These are phyloP conservation scores for Sylvia atricapilla DNA, from an alignment of 2,113 vertebrate species.

Conservation along the genomic window DNA sequence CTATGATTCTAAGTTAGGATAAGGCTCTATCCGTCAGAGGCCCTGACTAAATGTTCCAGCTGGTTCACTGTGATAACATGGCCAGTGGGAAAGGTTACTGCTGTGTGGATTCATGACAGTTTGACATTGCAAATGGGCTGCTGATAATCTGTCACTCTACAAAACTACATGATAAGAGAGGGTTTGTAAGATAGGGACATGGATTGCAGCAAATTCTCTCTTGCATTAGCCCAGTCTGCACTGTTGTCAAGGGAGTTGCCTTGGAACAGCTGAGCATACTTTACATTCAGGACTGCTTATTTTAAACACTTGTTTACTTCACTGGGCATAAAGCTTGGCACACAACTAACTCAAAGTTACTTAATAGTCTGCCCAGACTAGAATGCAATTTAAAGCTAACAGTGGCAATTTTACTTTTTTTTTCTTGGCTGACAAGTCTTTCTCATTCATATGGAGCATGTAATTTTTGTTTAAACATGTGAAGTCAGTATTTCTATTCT, in stretches of 20 bases:
- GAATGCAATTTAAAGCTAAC: not conserved
- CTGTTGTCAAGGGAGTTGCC: not conserved
- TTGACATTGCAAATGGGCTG: not conserved
- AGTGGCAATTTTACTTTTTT: not conserved
- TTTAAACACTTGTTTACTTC: constrained; percentile 34
- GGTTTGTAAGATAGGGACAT: not conserved
- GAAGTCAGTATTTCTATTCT: not conserved
- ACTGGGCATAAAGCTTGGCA: not conserved
- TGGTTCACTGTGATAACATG: not conserved
- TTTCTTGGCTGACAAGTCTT: not conserved
- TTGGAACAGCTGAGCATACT: constrained; percentile 30
- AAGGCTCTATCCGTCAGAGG: not conserved
- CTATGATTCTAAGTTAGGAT: not conserved
- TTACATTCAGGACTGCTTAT: constrained; percentile 1
- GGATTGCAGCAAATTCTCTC: not conserved
- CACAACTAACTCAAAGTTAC: not conserved
- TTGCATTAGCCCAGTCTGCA: not conserved
- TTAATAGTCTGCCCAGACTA: not conserved
- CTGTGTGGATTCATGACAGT: not conserved
- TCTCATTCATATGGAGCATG: not conserved
- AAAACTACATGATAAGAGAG: not conserved
- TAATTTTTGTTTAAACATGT: not conserved
- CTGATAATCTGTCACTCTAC: not conserved
- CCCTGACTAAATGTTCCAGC: not conserved
- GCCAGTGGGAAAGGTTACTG: not conserved